Evolutionary conservation across 2,797 vertebrate genomes (phyloP), one percentile per base, ranked within the genome.

Genomic region (Danio albolineatus): DNA sequence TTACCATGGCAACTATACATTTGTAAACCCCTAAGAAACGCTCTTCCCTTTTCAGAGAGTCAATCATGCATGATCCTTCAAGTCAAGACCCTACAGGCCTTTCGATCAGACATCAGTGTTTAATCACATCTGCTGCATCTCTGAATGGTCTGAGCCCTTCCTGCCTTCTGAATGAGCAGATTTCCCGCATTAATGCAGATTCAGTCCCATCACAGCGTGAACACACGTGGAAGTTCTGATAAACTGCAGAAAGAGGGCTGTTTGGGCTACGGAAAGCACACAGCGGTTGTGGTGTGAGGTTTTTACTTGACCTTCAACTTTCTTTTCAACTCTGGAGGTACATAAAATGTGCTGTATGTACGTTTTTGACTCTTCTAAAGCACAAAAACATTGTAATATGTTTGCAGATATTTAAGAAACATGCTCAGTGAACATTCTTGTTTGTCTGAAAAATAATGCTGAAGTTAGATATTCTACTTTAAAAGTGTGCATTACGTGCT

Each of bases 1-100:
- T 92, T 62, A 64, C 89, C 88, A 92, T 91, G 90, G 92, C 84
- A 92, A 94, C 92, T 83, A 62, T 74, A 62, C 21, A 78, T 88
- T 88, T 76, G 85, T 83, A 75, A 89, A 77, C 38, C 59, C 28
- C 21, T 78, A 80, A 81, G 53, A 82, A 73, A 70, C 49, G 51
- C 62, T 44, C 19, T 28, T n/a, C 60, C 46, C 60, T 46, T 57
- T 75, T 70, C 14, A 39, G 17, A 14, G 39, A 69, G 74, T 60
- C n/a, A 84, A 54, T 80, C 60, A 69, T 78, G 62, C 57, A 54
- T 44, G 70, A 80, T 80, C 62, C 65, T 72, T 14, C 56, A 82
- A 73, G 73, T 77, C 74, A 60, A 70, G 19, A 65, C 65, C 36
- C 38, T 19, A 53, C 59, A 72, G 56, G 48, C 80, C 51, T 72